Conservation (phyloP, 1,140 invertebrate species). For the Bacillus rossius region DNA sequence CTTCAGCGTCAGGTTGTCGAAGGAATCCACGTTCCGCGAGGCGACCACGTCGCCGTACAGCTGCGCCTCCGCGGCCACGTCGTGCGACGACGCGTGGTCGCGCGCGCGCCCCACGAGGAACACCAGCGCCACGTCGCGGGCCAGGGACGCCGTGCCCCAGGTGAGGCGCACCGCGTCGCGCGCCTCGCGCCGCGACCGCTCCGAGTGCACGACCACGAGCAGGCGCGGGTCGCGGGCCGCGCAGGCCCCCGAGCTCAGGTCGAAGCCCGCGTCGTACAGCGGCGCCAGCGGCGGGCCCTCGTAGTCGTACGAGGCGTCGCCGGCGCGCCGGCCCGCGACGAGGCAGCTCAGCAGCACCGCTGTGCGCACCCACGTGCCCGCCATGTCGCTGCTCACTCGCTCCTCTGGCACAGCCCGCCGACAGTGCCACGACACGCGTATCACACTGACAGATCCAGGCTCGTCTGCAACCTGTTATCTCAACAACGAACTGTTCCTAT, state of each 20-base stretch:
- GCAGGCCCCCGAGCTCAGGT: constrained; percentile 36
- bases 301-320: too few relatives aligned
- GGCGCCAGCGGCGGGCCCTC: too few relatives aligned
- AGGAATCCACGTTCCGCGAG: constrained; percentile 70
- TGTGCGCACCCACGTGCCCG: too few relatives aligned
- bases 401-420: too few relatives aligned
- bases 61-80: constrained; percentile 50
- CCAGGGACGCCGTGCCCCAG: constrained; percentile 49
- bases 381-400: too few relatives aligned
- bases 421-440: too few relatives aligned
- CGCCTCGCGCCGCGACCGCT: constrained; percentile 53
- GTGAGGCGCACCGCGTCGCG: constrained; percentile 57
- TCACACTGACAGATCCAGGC: too few relatives aligned
- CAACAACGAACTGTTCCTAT: too few relatives aligned
- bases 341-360: too few relatives aligned
- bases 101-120: constrained; percentile 62
- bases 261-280: too few relatives aligned
- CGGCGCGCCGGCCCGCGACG: too few relatives aligned
- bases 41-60: constrained; percentile 66
- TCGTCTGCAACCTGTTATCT: too few relatives aligned
- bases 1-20: constrained; percentile 83
- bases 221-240: constrained; percentile 44
- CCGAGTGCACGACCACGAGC: constrained; percentile 61
- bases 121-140: constrained; percentile 45
- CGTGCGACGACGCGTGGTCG: constrained; percentile 35